Base-by-base conservation (phyloP, 2,113 vertebrate species). In the Scatophagus argus region DNA sequence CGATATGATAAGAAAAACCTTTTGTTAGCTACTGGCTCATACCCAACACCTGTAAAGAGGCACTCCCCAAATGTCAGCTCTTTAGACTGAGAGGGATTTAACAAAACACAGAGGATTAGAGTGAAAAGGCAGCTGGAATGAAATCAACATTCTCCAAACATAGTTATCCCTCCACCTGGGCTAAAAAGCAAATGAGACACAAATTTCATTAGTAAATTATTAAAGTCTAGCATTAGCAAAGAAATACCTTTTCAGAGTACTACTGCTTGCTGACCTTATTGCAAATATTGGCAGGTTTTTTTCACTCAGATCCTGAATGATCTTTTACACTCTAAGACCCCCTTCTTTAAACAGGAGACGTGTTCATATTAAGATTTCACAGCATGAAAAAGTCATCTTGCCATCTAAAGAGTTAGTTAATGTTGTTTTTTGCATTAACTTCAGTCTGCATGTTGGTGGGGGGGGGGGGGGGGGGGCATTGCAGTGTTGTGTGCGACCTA, bases 231-330 rank as follows among this genome's bases (percentile, higher is more conserved):
- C 13, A 36, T 54, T 38, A 75, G 56, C 32, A 63, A 77, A 81
- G 43, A 59, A 63, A 64, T 60, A 63, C 16, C 46, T 70, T 61
- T 81, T 65, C 46, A 31, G 43, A 62, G 74, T 61, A 39, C 25
- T 49, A 52, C 47, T 39, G 5, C 32, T 54, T 6, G 8, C 56
- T 68, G 73, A 85, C 76, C 65, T 65, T 64, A 60, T 79, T 74
- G 36, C 6, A 51, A 19, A n/a, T n/a, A n/a, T n/a, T 2, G 13
- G 4, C 7, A 31, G 27, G 32, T 23, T 55, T 11, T 32, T 54
- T 69, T 71, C 9, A 52, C 8, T 19, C 9, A 19, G 27, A 44
- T 72, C 17, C 5, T 12, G 23, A 58, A 32, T 41, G 17, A 61
- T 27, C 44, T 39, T 76, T 66, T 19, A 41, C 3, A 31, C 36